Percentiles rank a stretch among this genome's conserved stretches.
Evolutionary conservation across 2,113 vertebrate genomes (phyloP).

Genomic region (Lophochroa leadbeateri): DNA sequence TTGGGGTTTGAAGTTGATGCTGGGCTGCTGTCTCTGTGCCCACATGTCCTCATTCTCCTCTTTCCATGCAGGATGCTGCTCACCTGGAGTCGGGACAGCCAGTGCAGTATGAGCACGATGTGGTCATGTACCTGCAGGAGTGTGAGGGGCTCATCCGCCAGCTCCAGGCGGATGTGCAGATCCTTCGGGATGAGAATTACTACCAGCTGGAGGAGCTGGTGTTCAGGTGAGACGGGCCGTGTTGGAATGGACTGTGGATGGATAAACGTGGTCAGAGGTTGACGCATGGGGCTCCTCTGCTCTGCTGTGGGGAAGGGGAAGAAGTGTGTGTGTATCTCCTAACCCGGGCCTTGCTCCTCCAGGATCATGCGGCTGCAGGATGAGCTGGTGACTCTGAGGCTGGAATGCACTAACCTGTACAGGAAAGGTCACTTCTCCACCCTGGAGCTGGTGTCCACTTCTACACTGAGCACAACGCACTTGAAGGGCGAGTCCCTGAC

Average conservation of each 20-base stretch:
- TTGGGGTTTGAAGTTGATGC: not conserved
- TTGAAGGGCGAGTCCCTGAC: slow-evolving; percentile 73
- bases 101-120: slow-evolving; percentile 87
- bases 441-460: slow-evolving; percentile 74
- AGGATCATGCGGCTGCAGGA: slow-evolving; percentile 92
- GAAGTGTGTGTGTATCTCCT: accelerated
- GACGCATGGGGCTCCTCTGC: not conserved
- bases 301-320: not conserved
- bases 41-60: not conserved
- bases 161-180: slow-evolving; percentile 89
- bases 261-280: not conserved
- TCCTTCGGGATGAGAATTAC: slow-evolving; percentile 91
- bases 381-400: slow-evolving; percentile 90
- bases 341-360: accelerated
- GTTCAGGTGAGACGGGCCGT: slow-evolving; percentile 82
- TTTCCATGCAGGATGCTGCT: slow-evolving; percentile 83
- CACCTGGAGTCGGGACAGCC: slow-evolving; percentile 87
- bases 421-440: slow-evolving; percentile 90
- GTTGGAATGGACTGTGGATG: not conserved
- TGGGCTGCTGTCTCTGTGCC: not conserved
- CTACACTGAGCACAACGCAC: slow-evolving; percentile 69
- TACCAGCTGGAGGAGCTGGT: slow-evolving; percentile 95
- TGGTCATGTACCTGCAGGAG: slow-evolving; percentile 91
- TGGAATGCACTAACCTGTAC: slow-evolving; percentile 93
- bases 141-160: slow-evolving; percentile 88